Conservation (phyloP, 2,888 invertebrate genomes). For the Entomobrya multifasciata region DNA sequence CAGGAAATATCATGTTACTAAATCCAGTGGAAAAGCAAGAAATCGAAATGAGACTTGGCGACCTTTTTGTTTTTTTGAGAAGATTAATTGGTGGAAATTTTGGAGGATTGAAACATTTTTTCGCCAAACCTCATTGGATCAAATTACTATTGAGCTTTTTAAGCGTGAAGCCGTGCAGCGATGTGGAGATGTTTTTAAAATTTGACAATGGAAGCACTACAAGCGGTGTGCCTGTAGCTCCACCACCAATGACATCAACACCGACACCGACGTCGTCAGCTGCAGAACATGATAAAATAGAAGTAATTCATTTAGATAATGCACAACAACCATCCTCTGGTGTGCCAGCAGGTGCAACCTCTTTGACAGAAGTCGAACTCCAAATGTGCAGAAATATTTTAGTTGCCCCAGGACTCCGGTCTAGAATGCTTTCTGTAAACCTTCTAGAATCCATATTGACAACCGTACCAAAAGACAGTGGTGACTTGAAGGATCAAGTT, state of each 20-base stretch:
- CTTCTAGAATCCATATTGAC: slow-evolving; percentile 83
- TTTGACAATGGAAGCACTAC: slow-evolving; percentile 72
- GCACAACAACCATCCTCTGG: background rate
- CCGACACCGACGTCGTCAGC: too few relatives aligned
- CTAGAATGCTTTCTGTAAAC: slow-evolving; percentile 83
- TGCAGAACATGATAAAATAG: slow-evolving; percentile 16
- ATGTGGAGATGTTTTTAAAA: slow-evolving; percentile 77
- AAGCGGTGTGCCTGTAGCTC: background rate
- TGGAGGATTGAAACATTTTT: slow-evolving; percentile 82
- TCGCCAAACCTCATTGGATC: slow-evolving; percentile 83
- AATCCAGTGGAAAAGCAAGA: slow-evolving; percentile 78
- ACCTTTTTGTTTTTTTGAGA: slow-evolving; percentile 84
- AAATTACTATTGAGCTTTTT: slow-evolving; percentile 82
- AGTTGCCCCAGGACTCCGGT: slow-evolving; percentile 82
- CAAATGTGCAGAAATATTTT: slow-evolving; percentile 77
- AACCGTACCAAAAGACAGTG: slow-evolving; percentile 80
- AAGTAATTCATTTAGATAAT: background rate
- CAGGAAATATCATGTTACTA: slow-evolving; percentile 51
- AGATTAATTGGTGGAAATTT: slow-evolving; percentile 82
- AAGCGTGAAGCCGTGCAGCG: slow-evolving; percentile 79
- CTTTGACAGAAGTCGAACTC: slow-evolving; percentile 69
- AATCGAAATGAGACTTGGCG: slow-evolving; percentile 82
- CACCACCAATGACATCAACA: background rate
- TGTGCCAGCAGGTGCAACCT: background rate
- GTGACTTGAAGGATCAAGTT: slow-evolving; percentile 82